These are phyloP conservation scores for Planiliza haematocheilus DNA, from an alignment of 2,113 vertebrate species.

Conservation along the genomic window DNA sequence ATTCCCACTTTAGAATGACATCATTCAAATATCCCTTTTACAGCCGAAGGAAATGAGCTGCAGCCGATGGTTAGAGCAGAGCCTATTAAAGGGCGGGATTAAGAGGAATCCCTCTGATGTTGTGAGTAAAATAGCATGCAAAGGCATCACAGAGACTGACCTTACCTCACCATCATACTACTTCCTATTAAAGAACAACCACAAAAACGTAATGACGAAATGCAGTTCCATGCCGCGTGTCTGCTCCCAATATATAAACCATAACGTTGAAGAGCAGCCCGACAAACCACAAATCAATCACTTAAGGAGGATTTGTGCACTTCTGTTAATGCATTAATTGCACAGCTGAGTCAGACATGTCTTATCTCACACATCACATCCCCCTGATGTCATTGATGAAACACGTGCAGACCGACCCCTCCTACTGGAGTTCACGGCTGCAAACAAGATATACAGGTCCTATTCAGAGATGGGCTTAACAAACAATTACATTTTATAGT, in stretches of 20 bases:
- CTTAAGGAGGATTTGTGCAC: neutral
- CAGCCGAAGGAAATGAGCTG: conserved; percentile 47
- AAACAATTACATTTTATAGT: neutral
- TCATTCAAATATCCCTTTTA: conserved; percentile 58
- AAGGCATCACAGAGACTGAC: conserved; percentile 5
- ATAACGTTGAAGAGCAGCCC: neutral
- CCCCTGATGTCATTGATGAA: conserved; percentile 23
- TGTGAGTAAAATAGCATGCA: conserved; percentile 51
- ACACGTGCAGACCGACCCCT: conserved; percentile 11
- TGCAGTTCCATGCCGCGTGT: conserved; percentile 3
- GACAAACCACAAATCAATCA: neutral
- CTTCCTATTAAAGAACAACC: conserved; percentile 34
- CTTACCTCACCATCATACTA: conserved; percentile 39
- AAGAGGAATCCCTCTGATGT: conserved; percentile 48
- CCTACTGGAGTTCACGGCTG: conserved; percentile 3
- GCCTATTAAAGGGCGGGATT: conserved; percentile 36
- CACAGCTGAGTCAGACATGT: neutral
- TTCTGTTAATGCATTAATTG: neutral
- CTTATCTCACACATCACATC: conserved; percentile 6
- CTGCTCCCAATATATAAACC: conserved; percentile 14
- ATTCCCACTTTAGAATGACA: conserved; percentile 55
- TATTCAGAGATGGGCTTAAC: conserved; percentile 2
- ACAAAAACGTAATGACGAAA: neutral
- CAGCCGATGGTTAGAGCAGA: conserved; percentile 41
- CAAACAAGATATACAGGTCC: neutral